These are phyloP conservation scores for Luffia ferchaultella DNA, from an alignment of 2,888 invertebrate species.

Conservation along the genomic window DNA sequence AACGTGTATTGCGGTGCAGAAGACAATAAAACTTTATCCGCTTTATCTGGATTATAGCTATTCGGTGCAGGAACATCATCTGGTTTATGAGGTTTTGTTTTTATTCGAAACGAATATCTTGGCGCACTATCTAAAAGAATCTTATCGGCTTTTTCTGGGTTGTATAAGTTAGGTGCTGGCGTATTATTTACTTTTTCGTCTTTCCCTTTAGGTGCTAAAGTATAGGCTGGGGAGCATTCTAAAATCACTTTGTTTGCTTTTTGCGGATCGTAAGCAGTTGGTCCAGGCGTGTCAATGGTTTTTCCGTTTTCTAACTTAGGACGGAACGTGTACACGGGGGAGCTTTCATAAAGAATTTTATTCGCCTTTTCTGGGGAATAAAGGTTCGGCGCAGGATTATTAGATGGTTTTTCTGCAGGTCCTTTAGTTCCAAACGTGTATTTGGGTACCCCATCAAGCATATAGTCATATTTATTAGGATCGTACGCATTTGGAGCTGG, in stretches of 20 bases:
- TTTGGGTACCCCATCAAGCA: conserved; percentile 65
- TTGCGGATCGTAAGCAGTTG: background rate
- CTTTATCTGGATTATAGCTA: conserved; percentile 66
- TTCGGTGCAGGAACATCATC: conserved; percentile 73
- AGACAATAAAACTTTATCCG: conserved; percentile 59
- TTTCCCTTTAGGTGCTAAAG: conserved; percentile 51
- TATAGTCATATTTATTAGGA: conserved; percentile 54
- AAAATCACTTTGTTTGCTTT: conserved; percentile 16
- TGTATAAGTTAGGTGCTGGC: conserved; percentile 66
- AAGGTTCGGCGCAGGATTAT: conserved; percentile 68
- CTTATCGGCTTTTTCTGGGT: conserved; percentile 63
- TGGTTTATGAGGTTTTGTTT: conserved; percentile 67
- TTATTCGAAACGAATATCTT: conserved; percentile 78
- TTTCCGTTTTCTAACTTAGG: background rate
- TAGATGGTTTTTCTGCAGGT: conserved; percentile 57
- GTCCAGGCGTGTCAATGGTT: background rate
- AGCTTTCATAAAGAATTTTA: conserved; percentile 25
- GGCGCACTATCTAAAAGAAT: conserved; percentile 67
- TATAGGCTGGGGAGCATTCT: background rate
- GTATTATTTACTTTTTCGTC: conserved; percentile 56
- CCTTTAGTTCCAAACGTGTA: conserved; percentile 73
- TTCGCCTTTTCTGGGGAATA: conserved; percentile 56
- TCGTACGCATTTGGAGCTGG: conserved; percentile 69
- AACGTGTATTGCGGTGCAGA: conserved; percentile 77
- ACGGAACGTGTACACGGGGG: background rate